phyloP scores from a whole-genome alignment of 1,140 invertebrate genomes.

The Drosophila orena region DNA sequence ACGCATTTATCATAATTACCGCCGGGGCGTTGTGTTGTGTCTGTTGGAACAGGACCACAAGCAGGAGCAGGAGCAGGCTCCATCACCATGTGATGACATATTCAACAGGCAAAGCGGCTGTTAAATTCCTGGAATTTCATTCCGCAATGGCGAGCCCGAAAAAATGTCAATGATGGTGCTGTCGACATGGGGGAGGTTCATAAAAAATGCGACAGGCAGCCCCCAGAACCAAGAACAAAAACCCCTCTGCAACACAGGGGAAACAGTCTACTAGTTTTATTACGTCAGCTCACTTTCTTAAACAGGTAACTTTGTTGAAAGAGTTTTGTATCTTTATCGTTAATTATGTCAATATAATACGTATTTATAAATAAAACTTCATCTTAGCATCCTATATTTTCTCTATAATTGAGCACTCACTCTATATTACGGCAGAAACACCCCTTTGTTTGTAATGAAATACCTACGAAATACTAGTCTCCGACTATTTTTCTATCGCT shows the following conservation, averaged over 20 bases:
- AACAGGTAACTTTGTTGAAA: not conserved
- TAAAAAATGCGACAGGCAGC: constrained; percentile 63
- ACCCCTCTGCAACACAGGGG: not conserved
- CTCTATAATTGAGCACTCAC: too few species aligned
- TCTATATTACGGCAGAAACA: too few species aligned
- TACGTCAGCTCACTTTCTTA: not conserved
- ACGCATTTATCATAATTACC: constrained; percentile 81
- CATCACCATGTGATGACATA: constrained; percentile 46
- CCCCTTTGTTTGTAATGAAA: too few species aligned
- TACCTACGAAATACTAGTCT: too few species aligned
- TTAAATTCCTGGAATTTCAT: constrained; percentile 69
- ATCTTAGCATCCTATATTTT: too few species aligned
- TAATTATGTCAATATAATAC: too few species aligned
- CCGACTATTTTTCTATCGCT: constrained; percentile 3
- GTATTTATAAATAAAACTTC: too few species aligned
- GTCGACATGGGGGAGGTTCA: constrained; percentile 42
- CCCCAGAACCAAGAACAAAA: not conserved
- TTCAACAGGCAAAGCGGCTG: constrained; percentile 58
- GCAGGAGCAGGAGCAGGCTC: not conserved
- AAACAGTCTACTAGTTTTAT: not conserved
- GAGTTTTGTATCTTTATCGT: not conserved
- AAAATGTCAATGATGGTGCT: constrained; percentile 57
- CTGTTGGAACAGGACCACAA: constrained; percentile 1
- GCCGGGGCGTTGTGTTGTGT: constrained; percentile 11
- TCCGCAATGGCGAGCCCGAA: constrained; percentile 44